Evolutionary conservation across 2,797 vertebrate species (phyloP).

Genomic region (Rhodeus uyekii): DNA sequence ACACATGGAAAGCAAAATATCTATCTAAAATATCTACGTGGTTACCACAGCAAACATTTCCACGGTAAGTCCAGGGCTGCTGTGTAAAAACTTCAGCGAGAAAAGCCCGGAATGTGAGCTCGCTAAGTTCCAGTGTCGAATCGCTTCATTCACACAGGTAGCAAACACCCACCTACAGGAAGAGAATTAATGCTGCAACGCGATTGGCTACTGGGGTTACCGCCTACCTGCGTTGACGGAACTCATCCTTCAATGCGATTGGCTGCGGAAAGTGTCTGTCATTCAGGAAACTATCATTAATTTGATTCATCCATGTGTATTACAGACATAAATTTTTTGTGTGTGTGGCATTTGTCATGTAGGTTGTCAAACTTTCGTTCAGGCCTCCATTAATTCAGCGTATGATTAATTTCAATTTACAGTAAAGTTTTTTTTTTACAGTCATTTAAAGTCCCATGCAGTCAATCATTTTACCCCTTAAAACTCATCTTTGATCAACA

Average conservation of each 20-base stretch:
- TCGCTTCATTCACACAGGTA: slow-evolving; percentile 66
- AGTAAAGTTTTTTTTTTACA: neutral
- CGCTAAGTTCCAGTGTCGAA: slow-evolving; percentile 62
- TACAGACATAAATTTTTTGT: neutral
- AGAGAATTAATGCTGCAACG: slow-evolving; percentile 27
- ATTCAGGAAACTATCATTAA: neutral
- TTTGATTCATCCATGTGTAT: neutral
- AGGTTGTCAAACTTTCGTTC: neutral
- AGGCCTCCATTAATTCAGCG: neutral
- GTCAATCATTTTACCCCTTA: too few species aligned
- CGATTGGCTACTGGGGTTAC: slow-evolving; percentile 50
- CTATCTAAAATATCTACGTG: too few species aligned
- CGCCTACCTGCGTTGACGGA: slow-evolving; percentile 54
- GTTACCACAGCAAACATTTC: neutral
- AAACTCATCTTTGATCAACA: too few species aligned
- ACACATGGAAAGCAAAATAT: neutral
- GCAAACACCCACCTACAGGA: slow-evolving; percentile 65
- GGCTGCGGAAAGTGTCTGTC: slow-evolving; percentile 35
- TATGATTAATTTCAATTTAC: neutral
- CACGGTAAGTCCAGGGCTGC: neutral
- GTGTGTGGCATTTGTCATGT: neutral
- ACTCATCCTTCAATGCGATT: slow-evolving; percentile 32
- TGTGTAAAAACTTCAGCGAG: slow-evolving; percentile 45
- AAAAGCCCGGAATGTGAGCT: slow-evolving; percentile 48
- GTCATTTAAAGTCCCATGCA: too few species aligned